These are phyloP conservation scores for Exocentrus adspersus DNA, from an alignment of 2,888 invertebrate species.

Conservation along the genomic window DNA sequence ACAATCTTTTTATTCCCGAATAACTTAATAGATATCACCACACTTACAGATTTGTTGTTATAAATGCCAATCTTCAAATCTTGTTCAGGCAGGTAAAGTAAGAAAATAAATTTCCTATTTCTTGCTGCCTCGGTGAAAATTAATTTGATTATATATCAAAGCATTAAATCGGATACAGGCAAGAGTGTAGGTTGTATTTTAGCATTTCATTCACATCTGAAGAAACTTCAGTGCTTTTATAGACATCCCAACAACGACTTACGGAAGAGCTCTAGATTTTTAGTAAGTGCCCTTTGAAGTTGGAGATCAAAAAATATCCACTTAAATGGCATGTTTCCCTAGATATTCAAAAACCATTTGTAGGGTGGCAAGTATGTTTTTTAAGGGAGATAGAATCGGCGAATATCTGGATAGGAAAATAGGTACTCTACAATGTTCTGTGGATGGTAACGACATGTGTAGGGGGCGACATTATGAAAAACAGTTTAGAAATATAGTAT, in stretches of 20 bases:
- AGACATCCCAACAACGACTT: too few species aligned
- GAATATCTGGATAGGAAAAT: conserved; percentile 4
- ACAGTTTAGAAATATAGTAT: background rate
- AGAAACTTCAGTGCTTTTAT: background rate
- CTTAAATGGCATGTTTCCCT: conserved; percentile 18
- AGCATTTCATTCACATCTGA: too few species aligned
- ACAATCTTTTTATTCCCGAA: too few species aligned
- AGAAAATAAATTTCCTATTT: too few species aligned
- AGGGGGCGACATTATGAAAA: background rate
- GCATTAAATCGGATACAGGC: too few species aligned
- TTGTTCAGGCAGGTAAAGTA: too few species aligned
- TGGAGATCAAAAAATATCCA: conserved; percentile 12
- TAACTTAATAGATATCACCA: too few species aligned
- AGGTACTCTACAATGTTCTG: background rate
- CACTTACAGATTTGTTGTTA: too few species aligned
- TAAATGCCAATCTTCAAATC: too few species aligned
- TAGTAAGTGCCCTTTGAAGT: conserved; percentile 20
- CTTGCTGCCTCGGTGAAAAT: background rate
- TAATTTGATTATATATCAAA: too few species aligned
- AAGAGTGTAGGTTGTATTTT: too few species aligned
- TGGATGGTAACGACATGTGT: background rate
- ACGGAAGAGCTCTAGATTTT: conserved; percentile 2
- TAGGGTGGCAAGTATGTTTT: conserved; percentile 12
- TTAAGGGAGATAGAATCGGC: conserved; percentile 4
- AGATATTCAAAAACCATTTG: conserved; percentile 10